Evolutionary conservation across 2,113 vertebrate species (phyloP), one percentile per base, ranked within the genome.

Genomic region (Callaeas wilsoni): DNA sequence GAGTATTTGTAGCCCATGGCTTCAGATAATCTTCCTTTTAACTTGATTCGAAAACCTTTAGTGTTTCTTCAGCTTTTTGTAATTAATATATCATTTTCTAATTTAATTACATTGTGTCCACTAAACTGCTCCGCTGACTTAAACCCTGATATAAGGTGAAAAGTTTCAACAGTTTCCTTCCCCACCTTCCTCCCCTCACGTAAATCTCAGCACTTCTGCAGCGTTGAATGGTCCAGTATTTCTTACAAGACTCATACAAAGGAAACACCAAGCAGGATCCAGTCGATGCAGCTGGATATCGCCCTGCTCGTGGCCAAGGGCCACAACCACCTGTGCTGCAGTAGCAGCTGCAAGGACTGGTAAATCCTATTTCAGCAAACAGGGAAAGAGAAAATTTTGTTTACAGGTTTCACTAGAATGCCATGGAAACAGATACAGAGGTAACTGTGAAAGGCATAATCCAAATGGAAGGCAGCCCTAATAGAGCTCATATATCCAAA

Each of bases 371-470:
- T 84, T 56, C 77, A 83, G 70, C 55, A 73, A 86, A 70, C 57
- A 74, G 30, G 71, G 67, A 84, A 86, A 63, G 60, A 62, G 78
- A 87, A 83, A 91, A 96, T 71, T 94, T 89, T 91, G 85, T 94
- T 94, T 97, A 87, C 74, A 85, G 80, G 74, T 95, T 96, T 90
- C 77, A 53, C 55, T 84, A 80, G 84, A 97, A 96, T 89, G 75
- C 92, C 92, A 96, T 95, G 93, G 93, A 96, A 97, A 97, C 90
- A 77, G 90, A 93, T 69, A 87, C 35, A 89, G 92, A 94, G 93
- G 90, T 90, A 82, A 93, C 13, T 74, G 52, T 52, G 89, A 74
- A 88, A 96, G 44, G 63, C 67, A 83, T 84, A 87, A 94, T 83
- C 80, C 87, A 81, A 84, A 73, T 87, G 60, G 69, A 92, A 96